A percentile compares a stretch with the other conserved stretches of the same genome.
Conservation (phyloP, 2,888 invertebrate species). For the Melitaea athalia region DNA sequence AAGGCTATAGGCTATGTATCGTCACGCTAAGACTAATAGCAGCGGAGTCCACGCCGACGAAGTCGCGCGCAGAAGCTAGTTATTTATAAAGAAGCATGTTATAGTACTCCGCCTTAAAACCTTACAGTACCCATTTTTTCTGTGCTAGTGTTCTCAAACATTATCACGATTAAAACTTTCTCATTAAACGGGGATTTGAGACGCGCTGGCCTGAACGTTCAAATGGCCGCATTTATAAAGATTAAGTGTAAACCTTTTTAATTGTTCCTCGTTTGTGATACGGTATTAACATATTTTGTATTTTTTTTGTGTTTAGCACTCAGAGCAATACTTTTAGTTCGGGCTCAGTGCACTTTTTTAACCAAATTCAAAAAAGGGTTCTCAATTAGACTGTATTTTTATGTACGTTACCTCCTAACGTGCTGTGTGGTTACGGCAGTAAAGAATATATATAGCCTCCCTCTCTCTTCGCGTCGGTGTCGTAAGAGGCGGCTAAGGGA, state of each 20-base stretch:
- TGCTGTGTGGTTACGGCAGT: no score
- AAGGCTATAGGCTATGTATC: no score
- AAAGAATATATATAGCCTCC: no score
- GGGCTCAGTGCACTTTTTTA: background rate
- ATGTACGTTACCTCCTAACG: no score
- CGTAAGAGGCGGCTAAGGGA: no score
- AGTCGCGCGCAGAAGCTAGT: no score
- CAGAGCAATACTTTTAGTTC: background rate
- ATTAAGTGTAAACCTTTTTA: slow-evolving; percentile 46
- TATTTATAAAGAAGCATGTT: background rate
- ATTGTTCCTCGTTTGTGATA: slow-evolving; percentile 41
- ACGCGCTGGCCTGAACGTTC: slow-evolving; percentile 41
- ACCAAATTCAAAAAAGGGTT: no score
- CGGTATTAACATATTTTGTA: slow-evolving; percentile 7
- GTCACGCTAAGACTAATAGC: no score
- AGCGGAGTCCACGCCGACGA: no score
- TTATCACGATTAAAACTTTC: slow-evolving; percentile 16
- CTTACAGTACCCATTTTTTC: background rate
- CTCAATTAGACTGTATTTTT: no score
- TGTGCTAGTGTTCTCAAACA: background rate
- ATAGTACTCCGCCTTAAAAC: background rate
- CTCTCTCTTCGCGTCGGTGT: no score
- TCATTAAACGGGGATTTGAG: slow-evolving; percentile 40
- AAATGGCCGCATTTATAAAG: slow-evolving; percentile 48
- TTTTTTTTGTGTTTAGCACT: background rate